Conservation (phyloP, 2,797 vertebrate species). For the Fistularia tabacaria region DNA sequence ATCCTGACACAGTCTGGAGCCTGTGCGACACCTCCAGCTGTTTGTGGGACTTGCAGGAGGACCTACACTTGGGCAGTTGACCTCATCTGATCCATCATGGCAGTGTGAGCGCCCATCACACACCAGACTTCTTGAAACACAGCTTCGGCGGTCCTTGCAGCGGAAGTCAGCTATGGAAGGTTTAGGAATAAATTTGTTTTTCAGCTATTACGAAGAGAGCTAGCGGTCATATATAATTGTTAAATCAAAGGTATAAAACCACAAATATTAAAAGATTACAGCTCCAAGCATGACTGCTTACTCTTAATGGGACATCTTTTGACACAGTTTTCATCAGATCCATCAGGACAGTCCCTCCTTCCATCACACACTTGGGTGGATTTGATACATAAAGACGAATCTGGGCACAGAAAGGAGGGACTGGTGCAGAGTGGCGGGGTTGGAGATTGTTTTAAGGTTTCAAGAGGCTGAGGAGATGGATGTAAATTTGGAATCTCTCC, state of each 20-base stretch:
- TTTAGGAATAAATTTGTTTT: background rate
- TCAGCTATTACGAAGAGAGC: background rate
- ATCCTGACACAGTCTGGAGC: constrained; percentile 46
- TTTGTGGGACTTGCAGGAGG: background rate
- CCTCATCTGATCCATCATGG: constrained; percentile 64
- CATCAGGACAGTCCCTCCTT: constrained; percentile 78
- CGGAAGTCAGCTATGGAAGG: constrained; percentile 20
- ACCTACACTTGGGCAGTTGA: constrained; percentile 25
- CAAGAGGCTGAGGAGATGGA: background rate
- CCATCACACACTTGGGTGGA: constrained; percentile 78
- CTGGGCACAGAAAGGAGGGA: constrained; percentile 71
- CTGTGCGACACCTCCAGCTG: constrained; percentile 14
- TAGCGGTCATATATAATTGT: background rate
- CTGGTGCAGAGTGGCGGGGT: constrained; percentile 48
- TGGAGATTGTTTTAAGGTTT: background rate
- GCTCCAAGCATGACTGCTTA: constrained; percentile 32
- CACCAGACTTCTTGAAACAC: constrained; percentile 43
- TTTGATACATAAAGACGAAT: constrained; percentile 69
- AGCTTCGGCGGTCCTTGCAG: constrained; percentile 60
- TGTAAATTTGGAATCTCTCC: background rate
- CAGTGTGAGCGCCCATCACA: constrained; percentile 71
- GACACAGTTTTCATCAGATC: constrained; percentile 80
- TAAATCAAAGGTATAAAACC: background rate
- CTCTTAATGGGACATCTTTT: constrained; percentile 67
- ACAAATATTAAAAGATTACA: background rate